These are phyloP conservation scores for Thamnophis sirtalis DNA, from an alignment of 2,113 vertebrate species.

Conservation along the genomic window DNA sequence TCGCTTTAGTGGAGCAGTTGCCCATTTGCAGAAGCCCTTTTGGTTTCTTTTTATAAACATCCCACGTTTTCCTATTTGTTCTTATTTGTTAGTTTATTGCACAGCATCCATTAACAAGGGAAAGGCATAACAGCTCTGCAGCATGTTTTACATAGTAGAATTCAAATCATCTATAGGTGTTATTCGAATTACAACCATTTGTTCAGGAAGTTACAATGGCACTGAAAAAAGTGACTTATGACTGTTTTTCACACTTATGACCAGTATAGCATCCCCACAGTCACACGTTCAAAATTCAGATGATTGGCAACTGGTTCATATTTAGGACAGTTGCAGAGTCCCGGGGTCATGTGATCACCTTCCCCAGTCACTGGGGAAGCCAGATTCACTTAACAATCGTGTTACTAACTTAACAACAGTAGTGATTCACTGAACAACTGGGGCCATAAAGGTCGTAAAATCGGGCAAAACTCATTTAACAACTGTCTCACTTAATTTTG, in stretches of 20 bases:
- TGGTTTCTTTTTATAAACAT: not conserved
- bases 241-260: not conserved
- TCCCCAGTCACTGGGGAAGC: no score
- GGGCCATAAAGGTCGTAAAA: not conserved
- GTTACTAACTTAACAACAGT: no score
- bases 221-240: not conserved
- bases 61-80: not conserved
- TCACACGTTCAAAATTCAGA: not conserved
- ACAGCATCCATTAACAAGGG: not conserved
- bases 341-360: no score
- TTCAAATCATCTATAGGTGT: not conserved
- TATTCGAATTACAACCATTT: not conserved
- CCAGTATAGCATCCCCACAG: not conserved
- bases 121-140: no score
- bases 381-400: not conserved
- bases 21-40: not conserved
- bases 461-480: not conserved
- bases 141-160: not conserved
- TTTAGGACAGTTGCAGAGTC: not conserved
- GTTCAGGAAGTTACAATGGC: not conserved
- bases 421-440: no score
- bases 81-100: not conserved
- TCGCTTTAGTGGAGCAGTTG: not conserved
- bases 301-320: not conserved
- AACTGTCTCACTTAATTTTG: not conserved